Conservation (phyloP, 2,113 vertebrate species). For the Eubucco bourcierii region DNA sequence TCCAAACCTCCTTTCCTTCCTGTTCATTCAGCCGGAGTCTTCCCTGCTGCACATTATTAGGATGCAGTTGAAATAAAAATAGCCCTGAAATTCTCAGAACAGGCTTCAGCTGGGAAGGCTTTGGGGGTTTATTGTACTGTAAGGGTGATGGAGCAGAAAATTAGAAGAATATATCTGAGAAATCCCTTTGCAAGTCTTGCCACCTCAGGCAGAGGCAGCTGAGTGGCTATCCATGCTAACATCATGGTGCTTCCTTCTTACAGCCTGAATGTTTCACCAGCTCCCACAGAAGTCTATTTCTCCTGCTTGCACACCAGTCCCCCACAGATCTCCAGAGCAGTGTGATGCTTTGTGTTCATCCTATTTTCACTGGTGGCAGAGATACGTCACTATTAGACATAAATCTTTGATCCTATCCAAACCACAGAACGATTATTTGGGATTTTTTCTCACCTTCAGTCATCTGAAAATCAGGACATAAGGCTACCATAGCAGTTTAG, state of each 20-base stretch:
- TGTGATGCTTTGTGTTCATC: neutral
- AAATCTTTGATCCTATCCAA: neutral
- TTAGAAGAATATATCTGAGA: neutral
- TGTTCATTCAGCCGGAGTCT: neutral
- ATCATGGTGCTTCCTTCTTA: neutral
- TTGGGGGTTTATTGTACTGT: neutral
- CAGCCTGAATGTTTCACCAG: neutral
- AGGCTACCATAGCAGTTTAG: neutral
- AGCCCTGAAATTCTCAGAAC: neutral
- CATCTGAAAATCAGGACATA: neutral
- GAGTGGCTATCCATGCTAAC: neutral
- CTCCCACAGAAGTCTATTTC: neutral
- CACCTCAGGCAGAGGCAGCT: neutral
- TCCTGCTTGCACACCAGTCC: neutral
- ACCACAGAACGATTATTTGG: neutral
- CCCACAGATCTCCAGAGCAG: neutral
- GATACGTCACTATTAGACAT: neutral
- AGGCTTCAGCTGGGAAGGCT: neutral
- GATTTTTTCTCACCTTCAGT: neutral
- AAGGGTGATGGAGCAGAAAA: neutral
- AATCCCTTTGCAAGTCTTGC: neutral
- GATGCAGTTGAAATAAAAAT: constrained; percentile 19
- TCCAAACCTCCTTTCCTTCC: constrained; percentile 12
- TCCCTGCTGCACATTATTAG: neutral
- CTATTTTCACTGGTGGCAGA: neutral